Conservation (phyloP, 1,140 invertebrate species). For the Anastrepha ludens region DNA sequence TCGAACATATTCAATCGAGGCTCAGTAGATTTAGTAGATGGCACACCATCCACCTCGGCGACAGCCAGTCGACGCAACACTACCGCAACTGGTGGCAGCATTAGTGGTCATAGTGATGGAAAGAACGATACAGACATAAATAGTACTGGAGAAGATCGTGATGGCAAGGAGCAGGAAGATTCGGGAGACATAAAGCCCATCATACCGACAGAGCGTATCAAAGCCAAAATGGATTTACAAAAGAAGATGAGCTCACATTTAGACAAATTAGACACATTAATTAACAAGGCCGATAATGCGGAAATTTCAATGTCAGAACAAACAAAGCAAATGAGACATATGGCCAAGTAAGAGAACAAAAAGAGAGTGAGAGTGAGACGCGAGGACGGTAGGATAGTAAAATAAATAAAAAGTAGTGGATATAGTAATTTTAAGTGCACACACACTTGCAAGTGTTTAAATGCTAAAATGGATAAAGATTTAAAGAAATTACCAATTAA, state of each 20-base stretch:
- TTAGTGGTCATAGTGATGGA: conserved; percentile 63
- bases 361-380: too few relatives aligned
- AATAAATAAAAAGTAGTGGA: too few relatives aligned
- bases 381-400: too few relatives aligned
- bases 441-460: too few relatives aligned
- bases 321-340: conserved; percentile 82
- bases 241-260: conserved; percentile 79
- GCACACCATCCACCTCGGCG: conserved; percentile 69
- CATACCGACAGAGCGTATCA: conserved; percentile 66
- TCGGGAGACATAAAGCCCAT: conserved; percentile 64
- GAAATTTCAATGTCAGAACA: conserved; percentile 81
- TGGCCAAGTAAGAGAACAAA: conserved; percentile 76
- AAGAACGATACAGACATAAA: conserved; percentile 71
- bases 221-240: conserved; percentile 75
- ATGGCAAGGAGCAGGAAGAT: conserved; percentile 71
- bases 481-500: too few relatives aligned
- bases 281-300: conserved; percentile 81
- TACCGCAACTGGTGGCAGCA: conserved; percentile 63
- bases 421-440: too few relatives aligned
- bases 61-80: conserved; percentile 58
- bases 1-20: conserved; percentile 65
- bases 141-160: conserved; percentile 75
- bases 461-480: too few relatives aligned
- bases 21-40: conserved; percentile 65
- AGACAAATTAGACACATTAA: conserved; percentile 79